phyloP scores from a whole-genome alignment of 1,140 invertebrate species.

The Neoseiulus cucumeris region DNA sequence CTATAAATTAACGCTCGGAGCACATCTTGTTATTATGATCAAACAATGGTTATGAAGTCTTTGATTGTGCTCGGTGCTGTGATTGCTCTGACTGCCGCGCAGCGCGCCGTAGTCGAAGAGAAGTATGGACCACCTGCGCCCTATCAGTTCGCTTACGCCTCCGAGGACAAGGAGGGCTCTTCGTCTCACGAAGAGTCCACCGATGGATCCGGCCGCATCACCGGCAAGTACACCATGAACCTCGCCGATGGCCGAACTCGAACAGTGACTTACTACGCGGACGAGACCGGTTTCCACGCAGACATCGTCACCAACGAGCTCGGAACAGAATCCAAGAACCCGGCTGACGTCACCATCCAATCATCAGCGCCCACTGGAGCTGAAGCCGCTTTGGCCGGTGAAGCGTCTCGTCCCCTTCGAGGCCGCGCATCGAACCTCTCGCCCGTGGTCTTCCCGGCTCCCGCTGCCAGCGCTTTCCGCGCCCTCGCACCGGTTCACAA shows the following conservation, averaged over 20 bases:
- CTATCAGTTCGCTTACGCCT: slow-evolving; percentile 9
- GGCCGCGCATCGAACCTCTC: not conserved
- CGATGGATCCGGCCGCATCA: slow-evolving; percentile 14
- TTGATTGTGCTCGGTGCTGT: not conserved
- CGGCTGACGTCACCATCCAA: slow-evolving; percentile 13
- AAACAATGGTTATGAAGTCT: not conserved
- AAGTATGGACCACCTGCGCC: not conserved
- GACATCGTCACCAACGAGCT: slow-evolving; percentile 15
- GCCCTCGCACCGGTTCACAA: not conserved
- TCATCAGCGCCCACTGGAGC: slow-evolving; percentile 9
- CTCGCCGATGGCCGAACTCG: slow-evolving; percentile 3
- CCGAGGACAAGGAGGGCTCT: slow-evolving; percentile 13
- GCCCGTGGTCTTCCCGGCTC: not conserved
- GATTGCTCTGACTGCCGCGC: not conserved
- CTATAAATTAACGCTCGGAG: too few relatives aligned
- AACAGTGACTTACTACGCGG: slow-evolving; percentile 13
- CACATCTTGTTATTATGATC: too few relatives aligned
- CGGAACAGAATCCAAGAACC: slow-evolving; percentile 13
- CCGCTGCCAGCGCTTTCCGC: not conserved
- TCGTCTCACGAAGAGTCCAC: slow-evolving; percentile 11
- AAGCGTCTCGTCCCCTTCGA: not conserved
- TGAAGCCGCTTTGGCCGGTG: not conserved
- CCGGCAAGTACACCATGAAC: slow-evolving; percentile 15
- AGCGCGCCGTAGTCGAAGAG: not conserved
- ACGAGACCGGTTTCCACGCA: slow-evolving; percentile 15